Percentiles rank a stretch among this genome's conserved stretches.
phyloP scores from a whole-genome alignment of 2,113 vertebrate species.

The Cacatua alba region DNA sequence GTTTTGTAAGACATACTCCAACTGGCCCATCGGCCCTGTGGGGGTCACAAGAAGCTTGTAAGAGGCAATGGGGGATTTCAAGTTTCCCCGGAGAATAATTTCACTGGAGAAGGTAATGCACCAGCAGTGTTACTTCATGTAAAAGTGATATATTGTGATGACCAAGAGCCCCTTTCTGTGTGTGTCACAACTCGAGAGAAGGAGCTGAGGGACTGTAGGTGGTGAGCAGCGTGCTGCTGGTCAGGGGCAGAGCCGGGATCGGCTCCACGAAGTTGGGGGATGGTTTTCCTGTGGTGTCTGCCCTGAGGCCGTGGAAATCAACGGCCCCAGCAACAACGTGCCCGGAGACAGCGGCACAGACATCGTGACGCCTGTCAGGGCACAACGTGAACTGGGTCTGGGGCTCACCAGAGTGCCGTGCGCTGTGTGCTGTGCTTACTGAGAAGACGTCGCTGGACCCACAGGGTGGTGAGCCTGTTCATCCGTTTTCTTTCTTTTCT shows the following conservation, averaged over 20 bases:
- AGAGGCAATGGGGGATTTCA: not conserved
- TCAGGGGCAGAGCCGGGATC: not conserved
- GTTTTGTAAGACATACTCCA: not conserved
- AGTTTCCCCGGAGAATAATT: not conserved
- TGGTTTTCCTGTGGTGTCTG: not conserved
- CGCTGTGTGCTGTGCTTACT: not conserved
- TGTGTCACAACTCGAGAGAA: not conserved
- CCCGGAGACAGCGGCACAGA: not conserved
- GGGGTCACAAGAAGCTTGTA: not conserved
- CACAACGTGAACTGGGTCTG: not conserved
- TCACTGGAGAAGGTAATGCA: not conserved
- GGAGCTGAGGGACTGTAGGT: not conserved
- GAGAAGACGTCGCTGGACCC: not conserved
- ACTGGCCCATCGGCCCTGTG: fast-evolving
- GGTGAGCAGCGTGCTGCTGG: not conserved
- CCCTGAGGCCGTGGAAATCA: not conserved
- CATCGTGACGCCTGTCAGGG: not conserved
- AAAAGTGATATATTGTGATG: not conserved
- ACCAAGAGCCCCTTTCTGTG: not conserved
- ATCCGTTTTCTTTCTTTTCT: not conserved
- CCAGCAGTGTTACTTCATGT: not conserved
- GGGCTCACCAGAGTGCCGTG: not conserved
- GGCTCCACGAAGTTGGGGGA: not conserved
- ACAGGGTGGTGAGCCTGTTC: not conserved
- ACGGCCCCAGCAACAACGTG: not conserved